Evolutionary conservation across 1,140 invertebrate species (phyloP), one percentile per base, ranked within the genome.

Genomic region (Ditylenchus dipsaci): DNA sequence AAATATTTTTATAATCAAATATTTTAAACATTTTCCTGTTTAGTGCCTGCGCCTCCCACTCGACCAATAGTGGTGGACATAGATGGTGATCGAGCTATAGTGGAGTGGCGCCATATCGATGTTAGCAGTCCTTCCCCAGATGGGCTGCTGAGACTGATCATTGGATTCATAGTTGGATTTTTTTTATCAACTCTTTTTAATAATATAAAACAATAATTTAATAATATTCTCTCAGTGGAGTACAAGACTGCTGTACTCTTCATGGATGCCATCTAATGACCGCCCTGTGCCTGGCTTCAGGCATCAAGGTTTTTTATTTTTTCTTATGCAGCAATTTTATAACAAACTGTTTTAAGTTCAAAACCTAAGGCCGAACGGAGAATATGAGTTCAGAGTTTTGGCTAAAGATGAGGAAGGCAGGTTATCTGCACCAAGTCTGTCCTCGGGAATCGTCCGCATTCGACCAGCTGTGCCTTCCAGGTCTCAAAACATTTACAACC

Each of bases 371-470:
- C 81, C 82, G 21, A 80, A 83, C 49, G 80, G 76, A 42, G 78
- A 82, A 23, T 82, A 82, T 59, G 80, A 82, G 60, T 82, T 82
- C 65, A 68, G 81, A 23, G 72, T 82, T 5, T 58, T 80, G 21
- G 76, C 73, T 38, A 57, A 68, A 60, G 82, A 83, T 63, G 42
- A 65, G 11, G 74, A 82, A 27, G 80, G 81, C 15, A 59, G 33
- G 17, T 42, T 82, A 1, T 82, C 78, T 29, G 68, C 42, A 19
- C 77, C 75, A 15, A 80, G 80, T 69, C 38, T 30, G 21, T 73
- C 79, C n/a, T 75, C 78, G 30, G 80, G 74, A 19, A 63, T 79
- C 62, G 53, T 81, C 15, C 70, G 68, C 17, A 78, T 82, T 56
- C 66, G 69, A 65, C 80, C 80, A 1, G 13, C 71, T 5, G 67